Evolutionary conservation across 1,140 invertebrate species (phyloP).

Genomic region (Lepidostoma basale): DNA sequence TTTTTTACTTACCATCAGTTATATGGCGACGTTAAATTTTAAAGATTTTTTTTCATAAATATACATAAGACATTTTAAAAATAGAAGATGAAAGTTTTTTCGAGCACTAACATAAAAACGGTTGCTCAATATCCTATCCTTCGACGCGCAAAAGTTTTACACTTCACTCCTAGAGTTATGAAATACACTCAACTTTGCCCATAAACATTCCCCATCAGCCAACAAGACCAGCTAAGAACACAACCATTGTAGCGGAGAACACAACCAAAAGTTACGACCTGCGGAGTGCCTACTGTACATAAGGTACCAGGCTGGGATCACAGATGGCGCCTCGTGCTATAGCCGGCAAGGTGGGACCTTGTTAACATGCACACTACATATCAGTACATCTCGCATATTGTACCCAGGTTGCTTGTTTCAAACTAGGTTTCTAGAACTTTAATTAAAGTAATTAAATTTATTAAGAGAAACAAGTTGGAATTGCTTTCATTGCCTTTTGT

Average conservation of each 20-base stretch:
- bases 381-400: neutral
- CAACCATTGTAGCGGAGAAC: neutral
- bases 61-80: no score
- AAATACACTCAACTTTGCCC: neutral
- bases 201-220: neutral
- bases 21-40: no score
- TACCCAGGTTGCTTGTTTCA: neutral
- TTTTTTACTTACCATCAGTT: no score
- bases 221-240: conserved; percentile 4
- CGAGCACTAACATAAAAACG: no score
- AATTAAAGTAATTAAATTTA: no score
- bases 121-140: no score
- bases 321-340: conserved; percentile 7
- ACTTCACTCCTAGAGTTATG: no score
- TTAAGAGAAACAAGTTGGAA: no score
- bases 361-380: conserved; percentile 5
- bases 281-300: conserved; percentile 6
- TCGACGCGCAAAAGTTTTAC: no score
- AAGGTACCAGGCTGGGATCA: neutral
- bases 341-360: neutral
- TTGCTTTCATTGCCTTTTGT: no score
- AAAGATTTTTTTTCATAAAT: no score
- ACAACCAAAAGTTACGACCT: conserved; percentile 14
- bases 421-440: neutral
- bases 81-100: no score